A percentile compares a stretch with the other conserved stretches of the same genome.
phyloP scores from a whole-genome alignment of 1,140 invertebrate genomes.

The Drosophila kanapiae region DNA sequence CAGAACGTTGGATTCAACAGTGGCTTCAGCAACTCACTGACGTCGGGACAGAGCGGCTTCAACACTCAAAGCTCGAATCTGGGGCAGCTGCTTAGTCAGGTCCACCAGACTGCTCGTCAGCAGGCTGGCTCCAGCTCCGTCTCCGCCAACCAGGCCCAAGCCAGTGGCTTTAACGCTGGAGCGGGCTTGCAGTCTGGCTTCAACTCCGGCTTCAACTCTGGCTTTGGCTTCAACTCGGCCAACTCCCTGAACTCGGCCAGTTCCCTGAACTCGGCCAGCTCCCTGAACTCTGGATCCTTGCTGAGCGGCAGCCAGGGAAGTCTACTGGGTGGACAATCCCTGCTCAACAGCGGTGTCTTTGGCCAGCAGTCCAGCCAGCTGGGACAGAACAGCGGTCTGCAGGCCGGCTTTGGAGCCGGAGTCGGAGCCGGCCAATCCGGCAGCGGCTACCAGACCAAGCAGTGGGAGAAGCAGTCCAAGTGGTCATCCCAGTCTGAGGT shows the following conservation, averaged over 20 bases:
- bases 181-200: slow-evolving; percentile 1
- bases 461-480: slow-evolving; percentile 85
- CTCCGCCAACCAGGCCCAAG: slow-evolving; percentile 42
- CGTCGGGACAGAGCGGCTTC: slow-evolving; percentile 23
- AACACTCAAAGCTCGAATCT: slow-evolving; percentile 39
- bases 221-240: slow-evolving; percentile 46
- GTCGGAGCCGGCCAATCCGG: slow-evolving; percentile 44
- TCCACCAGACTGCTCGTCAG: slow-evolving; percentile 55
- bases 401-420: slow-evolving; percentile 49
- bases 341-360: slow-evolving; percentile 44
- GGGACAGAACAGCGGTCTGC: slow-evolving; percentile 32
- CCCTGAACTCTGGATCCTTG: slow-evolving; percentile 39
- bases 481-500: slow-evolving; percentile 84
- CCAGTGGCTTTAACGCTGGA: slow-evolving; percentile 15
- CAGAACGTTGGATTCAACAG: slow-evolving; percentile 50
- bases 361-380: slow-evolving; percentile 49
- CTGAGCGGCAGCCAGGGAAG: slow-evolving; percentile 43
- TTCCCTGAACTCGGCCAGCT: slow-evolving; percentile 44
- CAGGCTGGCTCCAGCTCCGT: slow-evolving; percentile 37
- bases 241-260: slow-evolving; percentile 51
- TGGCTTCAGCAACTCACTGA: slow-evolving; percentile 11
- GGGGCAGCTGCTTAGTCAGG: slow-evolving; percentile 63
- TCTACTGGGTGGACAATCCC: slow-evolving; percentile 41
- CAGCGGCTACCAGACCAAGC: slow-evolving; percentile 74
- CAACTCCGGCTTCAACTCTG: slow-evolving; percentile 53